A percentile compares a stretch with the other conserved stretches of the same genome.
phyloP scores from a whole-genome alignment of 2,797 vertebrate genomes.

The Onychomys arenicola region DNA sequence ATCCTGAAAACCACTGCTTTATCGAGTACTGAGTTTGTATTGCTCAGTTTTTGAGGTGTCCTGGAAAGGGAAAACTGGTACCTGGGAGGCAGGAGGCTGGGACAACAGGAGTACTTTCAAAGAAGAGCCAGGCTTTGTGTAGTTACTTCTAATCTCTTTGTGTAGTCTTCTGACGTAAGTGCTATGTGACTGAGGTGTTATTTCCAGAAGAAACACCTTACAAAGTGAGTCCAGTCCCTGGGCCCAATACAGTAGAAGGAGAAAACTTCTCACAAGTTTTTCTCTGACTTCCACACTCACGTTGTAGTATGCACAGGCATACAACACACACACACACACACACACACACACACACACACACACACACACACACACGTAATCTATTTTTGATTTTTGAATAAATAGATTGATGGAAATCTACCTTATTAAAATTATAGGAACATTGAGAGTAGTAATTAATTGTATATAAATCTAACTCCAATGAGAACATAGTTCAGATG shows the following conservation, averaged over 20 bases:
- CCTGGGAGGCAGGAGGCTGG: background rate
- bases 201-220: conserved; percentile 28
- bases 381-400: background rate
- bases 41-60: background rate
- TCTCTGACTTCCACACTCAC: background rate
- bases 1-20: background rate
- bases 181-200: background rate
- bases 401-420: conserved; percentile 38
- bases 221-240: background rate
- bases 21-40: background rate
- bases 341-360: background rate
- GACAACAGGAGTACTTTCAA: background rate
- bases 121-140: background rate
- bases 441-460: background rate
- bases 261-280: background rate
- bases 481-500: background rate
- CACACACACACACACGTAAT: background rate
- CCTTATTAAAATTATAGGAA: conserved; percentile 45
- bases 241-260: no score
- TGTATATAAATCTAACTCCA: conserved; percentile 43
- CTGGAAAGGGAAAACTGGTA: background rate
- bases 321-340: background rate
- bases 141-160: background rate
- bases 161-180: background rate
- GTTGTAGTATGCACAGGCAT: background rate